A percentile compares a stretch with the other conserved stretches of the same genome.
phyloP scores from a whole-genome alignment of 2,888 invertebrate species.

The Coelinius sp. region DNA sequence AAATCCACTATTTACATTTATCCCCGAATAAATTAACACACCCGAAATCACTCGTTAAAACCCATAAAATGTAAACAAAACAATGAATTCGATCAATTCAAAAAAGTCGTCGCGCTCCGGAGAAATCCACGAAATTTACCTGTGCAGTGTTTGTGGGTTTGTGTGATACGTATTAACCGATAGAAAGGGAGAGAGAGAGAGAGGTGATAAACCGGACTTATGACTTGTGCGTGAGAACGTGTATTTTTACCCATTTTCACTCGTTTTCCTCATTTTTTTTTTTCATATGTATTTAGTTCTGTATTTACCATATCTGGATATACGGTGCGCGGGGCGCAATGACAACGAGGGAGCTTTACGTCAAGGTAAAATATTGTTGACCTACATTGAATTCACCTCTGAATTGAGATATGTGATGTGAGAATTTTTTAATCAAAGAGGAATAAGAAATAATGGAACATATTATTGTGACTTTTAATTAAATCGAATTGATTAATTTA shows the following conservation, averaged over 20 bases:
- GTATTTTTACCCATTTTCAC: conserved; percentile 16
- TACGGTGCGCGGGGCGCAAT: conserved; percentile 49
- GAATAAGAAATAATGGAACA: neutral
- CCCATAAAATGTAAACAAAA: neutral
- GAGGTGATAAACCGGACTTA: conserved; percentile 22
- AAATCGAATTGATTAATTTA: no score
- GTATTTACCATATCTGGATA: conserved; percentile 41
- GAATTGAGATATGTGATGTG: neutral
- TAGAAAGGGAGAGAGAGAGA: neutral
- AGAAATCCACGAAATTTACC: neutral
- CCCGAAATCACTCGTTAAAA: neutral
- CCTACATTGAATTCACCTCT: conserved; percentile 5
- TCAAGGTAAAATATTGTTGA: conserved; percentile 58
- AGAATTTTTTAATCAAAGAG: neutral
- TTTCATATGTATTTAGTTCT: conserved; percentile 29
- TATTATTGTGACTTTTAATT: neutral
- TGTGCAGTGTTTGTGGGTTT: neutral
- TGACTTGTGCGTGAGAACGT: conserved; percentile 34
- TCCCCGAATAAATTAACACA: neutral
- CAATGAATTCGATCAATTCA: neutral
- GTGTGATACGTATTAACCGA: conserved; percentile 7
- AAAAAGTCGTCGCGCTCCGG: neutral
- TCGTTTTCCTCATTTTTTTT: conserved; percentile 38
- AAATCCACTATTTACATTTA: neutral
- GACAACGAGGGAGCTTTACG: conserved; percentile 68